Evolutionary conservation across 2,797 vertebrate genomes (phyloP).

Genomic region (Poecilia gillii): DNA sequence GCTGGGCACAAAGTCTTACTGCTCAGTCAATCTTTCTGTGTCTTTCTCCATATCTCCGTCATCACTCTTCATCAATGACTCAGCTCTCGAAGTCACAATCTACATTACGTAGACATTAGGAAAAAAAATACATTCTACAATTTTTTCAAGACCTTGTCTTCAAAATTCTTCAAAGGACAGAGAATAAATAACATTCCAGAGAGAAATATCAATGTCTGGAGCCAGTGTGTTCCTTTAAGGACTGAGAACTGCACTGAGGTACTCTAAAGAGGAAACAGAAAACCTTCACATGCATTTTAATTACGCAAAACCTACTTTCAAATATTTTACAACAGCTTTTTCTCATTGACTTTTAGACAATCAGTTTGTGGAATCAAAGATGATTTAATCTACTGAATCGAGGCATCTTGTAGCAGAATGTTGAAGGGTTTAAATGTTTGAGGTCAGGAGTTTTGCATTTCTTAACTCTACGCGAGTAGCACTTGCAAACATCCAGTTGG

Average conservation of each 20-base stretch:
- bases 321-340: neutral
- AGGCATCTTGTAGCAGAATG: neutral
- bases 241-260: neutral
- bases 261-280: neutral
- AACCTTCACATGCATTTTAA: neutral
- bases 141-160: neutral
- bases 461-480: neutral
- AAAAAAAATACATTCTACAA: neutral
- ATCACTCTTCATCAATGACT: neutral
- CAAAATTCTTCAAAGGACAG: neutral
- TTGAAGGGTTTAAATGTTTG: neutral
- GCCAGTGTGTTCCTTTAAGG: neutral
- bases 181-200: neutral
- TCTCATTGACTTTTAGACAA: neutral
- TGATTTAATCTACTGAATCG: neutral
- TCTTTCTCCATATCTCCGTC: neutral
- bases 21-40: neutral
- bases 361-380: neutral
- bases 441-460: neutral
- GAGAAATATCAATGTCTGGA: neutral
- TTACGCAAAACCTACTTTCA: neutral
- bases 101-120: neutral
- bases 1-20: neutral
- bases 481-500: neutral
- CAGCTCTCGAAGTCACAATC: neutral